Base-by-base conservation (phyloP, 2,888 invertebrate genomes). In the Congeria kusceri region DNA sequence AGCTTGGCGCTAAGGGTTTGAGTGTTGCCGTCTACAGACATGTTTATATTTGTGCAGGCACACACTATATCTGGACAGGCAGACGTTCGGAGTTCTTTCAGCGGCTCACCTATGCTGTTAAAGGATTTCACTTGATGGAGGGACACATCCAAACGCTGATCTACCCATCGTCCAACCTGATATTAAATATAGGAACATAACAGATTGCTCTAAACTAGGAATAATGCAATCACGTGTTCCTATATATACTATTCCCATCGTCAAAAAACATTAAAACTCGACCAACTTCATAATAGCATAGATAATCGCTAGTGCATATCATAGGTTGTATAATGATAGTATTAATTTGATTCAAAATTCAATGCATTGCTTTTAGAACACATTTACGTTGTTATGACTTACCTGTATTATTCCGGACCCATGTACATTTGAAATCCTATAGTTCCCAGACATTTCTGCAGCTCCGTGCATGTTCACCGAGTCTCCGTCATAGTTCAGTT, bases 121-220 rank as follows among this genome's bases (percentile, higher is more conserved):
- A 86, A 88, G 9, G 85, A 80, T 47, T 75, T 74, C 7, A 87
- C 61, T 1, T 66, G 66, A 13, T 66, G 56, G 15, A 68, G 64
- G 49, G 82, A 71, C 13, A 87, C 63, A 11, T 44, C 56, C 3
- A 89, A 57, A 0, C 29, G 47, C 5, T 82, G 73, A 4, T 85
- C 80, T 28, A 39, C 67, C 86, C 85, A 87, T n/a, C 66, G 29
- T 23, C 87, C 89, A 53, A 87, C 77, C 88, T 89, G 70, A 32
- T 39, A 39, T 23, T 18, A 64, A 47, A 39, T 39, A 39, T 5
- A 13, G 39, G 39, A 39, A 39, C 39, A 39, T 39, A 39, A 1
- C 15, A n/a, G n/a, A 9, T 39, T 39, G 1, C 3, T 39, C 15
- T n/a, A n/a, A n/a, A 39, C 9, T 11, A 39, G 9, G 9, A 39